These are phyloP conservation scores for Lepus europaeus DNA, from an alignment of 2,113 vertebrate genomes.

Conservation along the genomic window DNA sequence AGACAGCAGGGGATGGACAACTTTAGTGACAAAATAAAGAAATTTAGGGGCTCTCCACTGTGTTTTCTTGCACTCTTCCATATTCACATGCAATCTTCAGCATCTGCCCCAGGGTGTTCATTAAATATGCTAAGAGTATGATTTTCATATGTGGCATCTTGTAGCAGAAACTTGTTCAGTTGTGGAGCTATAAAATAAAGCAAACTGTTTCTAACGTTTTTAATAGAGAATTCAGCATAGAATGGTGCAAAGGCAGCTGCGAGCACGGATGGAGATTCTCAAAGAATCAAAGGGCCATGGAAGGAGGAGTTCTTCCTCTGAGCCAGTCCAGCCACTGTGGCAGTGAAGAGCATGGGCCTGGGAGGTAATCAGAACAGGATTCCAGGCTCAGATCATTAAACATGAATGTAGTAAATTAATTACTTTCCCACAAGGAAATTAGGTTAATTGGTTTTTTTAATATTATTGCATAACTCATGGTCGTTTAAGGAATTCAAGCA, in stretches of 20 bases:
- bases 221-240: not conserved
- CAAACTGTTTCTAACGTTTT: not conserved
- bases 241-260: not conserved
- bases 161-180: conserved; percentile 16
- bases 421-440: conserved; percentile 40
- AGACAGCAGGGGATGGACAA: not conserved
- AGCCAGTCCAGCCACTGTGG: not conserved
- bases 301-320: not conserved
- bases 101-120: conserved; percentile 44
- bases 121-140: conserved; percentile 60
- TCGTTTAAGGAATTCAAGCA: conserved; percentile 45
- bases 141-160: conserved; percentile 42
- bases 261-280: not conserved
- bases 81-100: conserved; percentile 55
- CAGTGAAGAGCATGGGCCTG: not conserved
- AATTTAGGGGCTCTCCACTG: not conserved
- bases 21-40: conserved; percentile 28
- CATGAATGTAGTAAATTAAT: conserved; percentile 45
- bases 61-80: not conserved
- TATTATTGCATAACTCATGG: conserved; percentile 11
- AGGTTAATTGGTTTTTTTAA: not conserved
- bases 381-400: conserved; percentile 60
- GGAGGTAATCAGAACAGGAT: not conserved
- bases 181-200: conserved; percentile 2
- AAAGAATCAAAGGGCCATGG: not conserved